Percentiles rank a stretch among this genome's conserved stretches.
Evolutionary conservation across 1,140 invertebrate species (phyloP).

Genomic region (Ceratina australensis): DNA sequence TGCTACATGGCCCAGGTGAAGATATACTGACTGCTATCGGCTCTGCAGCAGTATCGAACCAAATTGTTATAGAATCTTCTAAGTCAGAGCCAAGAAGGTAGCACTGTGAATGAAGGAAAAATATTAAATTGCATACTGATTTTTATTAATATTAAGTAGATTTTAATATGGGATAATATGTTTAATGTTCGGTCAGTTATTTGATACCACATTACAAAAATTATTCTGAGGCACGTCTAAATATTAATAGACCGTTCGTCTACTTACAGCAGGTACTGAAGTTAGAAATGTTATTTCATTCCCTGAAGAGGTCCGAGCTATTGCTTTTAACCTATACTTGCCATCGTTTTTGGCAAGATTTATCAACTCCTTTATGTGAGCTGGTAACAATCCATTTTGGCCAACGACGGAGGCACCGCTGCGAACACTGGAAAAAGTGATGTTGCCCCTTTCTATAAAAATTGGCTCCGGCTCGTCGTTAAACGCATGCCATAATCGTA

Average conservation of each 20-base stretch:
- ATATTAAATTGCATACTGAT: no score
- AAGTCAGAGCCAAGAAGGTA: conserved; percentile 78
- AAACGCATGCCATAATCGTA: conserved; percentile 84
- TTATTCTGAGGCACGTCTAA: no score
- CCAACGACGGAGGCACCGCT: conserved; percentile 84
- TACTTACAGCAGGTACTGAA: conserved; percentile 88
- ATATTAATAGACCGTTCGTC: no score
- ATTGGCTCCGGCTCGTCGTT: conserved; percentile 80
- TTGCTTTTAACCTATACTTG: conserved; percentile 88
- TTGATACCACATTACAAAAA: no score
- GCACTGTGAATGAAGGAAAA: conserved; percentile 72
- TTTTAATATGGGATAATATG: no score
- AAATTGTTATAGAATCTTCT: conserved; percentile 73
- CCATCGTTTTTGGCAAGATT: conserved; percentile 84
- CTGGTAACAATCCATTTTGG: conserved; percentile 82
- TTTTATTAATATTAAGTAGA: no score
- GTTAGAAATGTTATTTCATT: conserved; percentile 85
- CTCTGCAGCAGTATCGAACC: conserved; percentile 72
- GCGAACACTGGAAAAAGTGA: conserved; percentile 88
- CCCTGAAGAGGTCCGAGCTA: conserved; percentile 84
- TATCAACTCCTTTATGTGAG: conserved; percentile 82
- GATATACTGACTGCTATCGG: conserved; percentile 71
- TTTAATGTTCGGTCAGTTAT: no score
- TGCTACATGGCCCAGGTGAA: conserved; percentile 67
- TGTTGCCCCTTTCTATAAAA: conserved; percentile 87